Evolutionary conservation across 2,113 vertebrate genomes (phyloP).

Genomic region (Eudyptes chrysolophus): DNA sequence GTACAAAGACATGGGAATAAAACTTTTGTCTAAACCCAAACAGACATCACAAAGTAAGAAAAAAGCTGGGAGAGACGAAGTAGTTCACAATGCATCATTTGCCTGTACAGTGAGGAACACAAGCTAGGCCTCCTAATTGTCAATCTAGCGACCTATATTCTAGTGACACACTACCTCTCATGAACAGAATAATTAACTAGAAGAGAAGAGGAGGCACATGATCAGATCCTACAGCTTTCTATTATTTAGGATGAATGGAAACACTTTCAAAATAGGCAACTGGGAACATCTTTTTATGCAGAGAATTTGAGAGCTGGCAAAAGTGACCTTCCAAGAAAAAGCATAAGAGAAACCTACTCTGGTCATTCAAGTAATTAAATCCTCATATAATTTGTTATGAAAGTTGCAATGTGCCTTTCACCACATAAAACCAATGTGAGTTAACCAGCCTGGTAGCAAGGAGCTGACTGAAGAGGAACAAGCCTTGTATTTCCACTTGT

Average conservation of each 20-base stretch:
- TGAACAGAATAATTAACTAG: conserved; percentile 21
- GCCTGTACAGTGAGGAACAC: background rate
- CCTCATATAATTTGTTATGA: background rate
- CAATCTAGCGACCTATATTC: conserved; percentile 33
- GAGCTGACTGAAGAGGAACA: background rate
- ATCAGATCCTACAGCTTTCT: conserved; percentile 51
- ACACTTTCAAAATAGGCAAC: background rate
- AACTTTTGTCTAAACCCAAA: background rate
- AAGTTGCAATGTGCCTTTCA: background rate
- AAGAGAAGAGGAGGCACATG: background rate
- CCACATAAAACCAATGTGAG: background rate
- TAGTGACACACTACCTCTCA: conserved; percentile 42
- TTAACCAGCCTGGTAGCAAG: background rate
- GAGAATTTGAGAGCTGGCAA: background rate
- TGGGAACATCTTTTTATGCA: background rate
- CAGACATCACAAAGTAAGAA: background rate
- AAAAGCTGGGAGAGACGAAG: background rate
- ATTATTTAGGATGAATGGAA: conserved; percentile 58
- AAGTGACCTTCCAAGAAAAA: background rate
- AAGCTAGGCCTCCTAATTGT: background rate
- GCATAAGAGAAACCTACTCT: background rate
- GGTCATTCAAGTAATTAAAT: background rate
- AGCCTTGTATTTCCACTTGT: background rate
- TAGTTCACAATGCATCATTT: background rate
- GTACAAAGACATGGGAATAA: background rate